phyloP scores from a whole-genome alignment of 2,888 invertebrate species.

The Philopedon plagiatum region DNA sequence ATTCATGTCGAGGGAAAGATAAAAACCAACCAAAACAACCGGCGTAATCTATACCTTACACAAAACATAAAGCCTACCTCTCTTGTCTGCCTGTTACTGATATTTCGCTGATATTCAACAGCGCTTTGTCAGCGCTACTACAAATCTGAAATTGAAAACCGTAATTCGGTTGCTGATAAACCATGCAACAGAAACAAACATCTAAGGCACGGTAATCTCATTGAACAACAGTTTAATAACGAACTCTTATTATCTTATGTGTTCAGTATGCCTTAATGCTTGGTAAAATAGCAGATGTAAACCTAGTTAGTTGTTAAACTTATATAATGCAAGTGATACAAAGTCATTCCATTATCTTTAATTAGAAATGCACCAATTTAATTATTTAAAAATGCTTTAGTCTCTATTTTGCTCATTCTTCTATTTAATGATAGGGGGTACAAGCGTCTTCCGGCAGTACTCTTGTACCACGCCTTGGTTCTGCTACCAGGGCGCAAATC shows the following conservation, averaged over 20 bases:
- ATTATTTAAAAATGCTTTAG: no score
- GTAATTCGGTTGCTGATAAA: conserved; percentile 31
- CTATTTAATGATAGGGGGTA: no score
- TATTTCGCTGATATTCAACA: conserved; percentile 17
- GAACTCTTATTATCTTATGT: conserved; percentile 36
- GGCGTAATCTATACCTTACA: background rate
- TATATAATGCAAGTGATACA: no score
- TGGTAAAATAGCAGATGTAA: background rate
- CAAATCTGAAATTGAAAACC: conserved; percentile 36
- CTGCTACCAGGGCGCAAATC: no score
- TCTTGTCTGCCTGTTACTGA: conserved; percentile 9
- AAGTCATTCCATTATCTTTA: no score
- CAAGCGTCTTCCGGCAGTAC: no score
- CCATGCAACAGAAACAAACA: conserved; percentile 43
- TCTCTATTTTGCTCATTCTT: no score
- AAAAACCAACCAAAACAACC: background rate
- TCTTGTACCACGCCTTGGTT: no score
- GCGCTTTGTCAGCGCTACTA: conserved; percentile 20
- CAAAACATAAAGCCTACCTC: conserved; percentile 3
- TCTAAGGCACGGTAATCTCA: conserved; percentile 25
- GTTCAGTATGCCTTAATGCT: conserved; percentile 28
- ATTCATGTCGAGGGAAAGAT: background rate
- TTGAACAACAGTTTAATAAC: conserved; percentile 32
- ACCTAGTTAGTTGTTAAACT: no score
- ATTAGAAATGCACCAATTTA: no score